Evolutionary conservation across 2,113 vertebrate species (phyloP).

Genomic region (Delphinus delphis): DNA sequence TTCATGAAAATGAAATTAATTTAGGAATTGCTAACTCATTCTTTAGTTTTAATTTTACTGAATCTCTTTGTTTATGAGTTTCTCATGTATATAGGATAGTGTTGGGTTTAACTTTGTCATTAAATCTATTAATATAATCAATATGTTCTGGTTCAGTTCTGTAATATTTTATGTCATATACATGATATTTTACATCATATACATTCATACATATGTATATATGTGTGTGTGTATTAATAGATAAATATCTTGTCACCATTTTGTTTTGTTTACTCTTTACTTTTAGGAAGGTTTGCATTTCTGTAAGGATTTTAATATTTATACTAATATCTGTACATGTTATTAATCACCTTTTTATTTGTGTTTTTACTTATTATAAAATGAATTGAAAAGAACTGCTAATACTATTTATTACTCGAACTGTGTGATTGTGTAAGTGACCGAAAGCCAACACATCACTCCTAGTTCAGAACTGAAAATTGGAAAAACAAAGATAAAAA

Average conservation of each 20-base stretch:
- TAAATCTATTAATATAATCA: not conserved
- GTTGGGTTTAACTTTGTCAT: not conserved
- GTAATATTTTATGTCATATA: not conserved
- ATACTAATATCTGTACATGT: not conserved
- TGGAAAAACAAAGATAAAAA: not conserved
- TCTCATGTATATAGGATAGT: not conserved
- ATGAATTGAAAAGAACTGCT: not conserved
- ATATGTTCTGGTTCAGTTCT: not conserved
- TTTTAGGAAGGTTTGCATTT: not conserved
- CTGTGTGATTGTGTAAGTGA: not conserved
- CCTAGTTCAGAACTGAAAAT: not conserved
- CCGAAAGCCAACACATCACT: not conserved
- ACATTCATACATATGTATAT: not conserved
- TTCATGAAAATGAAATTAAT: not conserved
- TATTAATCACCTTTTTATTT: not conserved
- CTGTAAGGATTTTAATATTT: not conserved
- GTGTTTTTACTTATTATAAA: not conserved
- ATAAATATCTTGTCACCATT: not conserved
- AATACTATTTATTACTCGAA: not conserved
- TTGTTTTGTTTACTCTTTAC: not conserved
- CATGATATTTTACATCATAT: not conserved
- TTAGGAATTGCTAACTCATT: not conserved
- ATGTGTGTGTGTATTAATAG: not conserved
- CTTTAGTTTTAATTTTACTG: not conserved
- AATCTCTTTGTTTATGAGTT: not conserved